These are phyloP conservation scores for Sarcophaga peregrina DNA, from an alignment of 1,140 invertebrate genomes.

Conservation along the genomic window DNA sequence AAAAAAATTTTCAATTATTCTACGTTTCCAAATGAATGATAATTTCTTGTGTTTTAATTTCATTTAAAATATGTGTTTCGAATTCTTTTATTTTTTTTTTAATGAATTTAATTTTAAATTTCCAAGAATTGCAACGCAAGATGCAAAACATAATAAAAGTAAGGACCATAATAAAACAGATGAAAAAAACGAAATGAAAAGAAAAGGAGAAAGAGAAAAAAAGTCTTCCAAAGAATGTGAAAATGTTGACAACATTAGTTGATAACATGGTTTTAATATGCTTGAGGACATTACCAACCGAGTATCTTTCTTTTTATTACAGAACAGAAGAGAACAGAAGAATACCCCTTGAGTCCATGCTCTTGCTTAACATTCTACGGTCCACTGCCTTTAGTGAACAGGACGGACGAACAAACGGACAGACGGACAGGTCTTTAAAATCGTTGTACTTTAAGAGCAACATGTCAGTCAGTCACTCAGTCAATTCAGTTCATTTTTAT, in stretches of 20 bases:
- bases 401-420: no score
- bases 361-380: background rate
- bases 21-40: no score
- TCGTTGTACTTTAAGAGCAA: no score
- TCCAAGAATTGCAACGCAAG: background rate
- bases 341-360: background rate
- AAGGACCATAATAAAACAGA: no score
- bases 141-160: background rate
- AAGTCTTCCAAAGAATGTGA: background rate
- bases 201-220: no score
- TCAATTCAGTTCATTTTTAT: background rate
- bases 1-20: no score
- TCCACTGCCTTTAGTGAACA: background rate
- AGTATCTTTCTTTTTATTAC: background rate
- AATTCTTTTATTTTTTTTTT: background rate
- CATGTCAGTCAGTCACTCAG: background rate
- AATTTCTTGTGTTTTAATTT: no score
- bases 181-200: no score
- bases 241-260: conserved; percentile 20
- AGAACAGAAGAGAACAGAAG: no score
- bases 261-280: background rate
- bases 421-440: no score
- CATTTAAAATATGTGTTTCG: no score
- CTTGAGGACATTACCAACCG: background rate
- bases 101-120: background rate